Evolutionary conservation across 2,113 vertebrate species (phyloP), one percentile per base, ranked within the genome.

Genomic region (Phrynosoma blainvillii): DNA sequence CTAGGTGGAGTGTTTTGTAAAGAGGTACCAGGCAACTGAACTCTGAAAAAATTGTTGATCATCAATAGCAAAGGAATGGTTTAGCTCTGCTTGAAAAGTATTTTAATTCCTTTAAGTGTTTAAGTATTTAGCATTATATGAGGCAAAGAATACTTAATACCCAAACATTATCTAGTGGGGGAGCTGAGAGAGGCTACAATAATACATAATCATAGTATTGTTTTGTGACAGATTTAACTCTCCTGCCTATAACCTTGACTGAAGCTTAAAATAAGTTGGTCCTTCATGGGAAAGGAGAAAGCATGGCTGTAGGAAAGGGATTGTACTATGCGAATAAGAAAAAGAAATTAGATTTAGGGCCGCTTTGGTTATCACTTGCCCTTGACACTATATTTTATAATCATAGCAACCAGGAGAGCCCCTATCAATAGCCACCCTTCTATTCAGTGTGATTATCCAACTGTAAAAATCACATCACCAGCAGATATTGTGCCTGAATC

Each of bases 341-440:
- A 73, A 65, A 42, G 56, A 42, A 1, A 20, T 7, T 42, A 87
- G 71, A 76, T 40, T 42, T 71, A 52, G 40, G 71, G 71, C 56
- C 82, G 59, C 79, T 87, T 82, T 87, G 56, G 71, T 82, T 87
- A 52, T 56, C 71, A 20, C 42, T 70, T 82, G 79, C 71, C 47
- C 30, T 80, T 83, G 80, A 36, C 65, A 30, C 3, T 0, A 88
- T 89, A 42, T 68, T 23, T 79, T 77, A 12, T 2, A 36, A 68
- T 85, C 74, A 78, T 52, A 0, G 0, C 40, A 11, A 52, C 83
- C 86, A 89, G 14, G 11, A 12, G 77, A 66, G 82, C 23, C 16
- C 75, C n/a, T 18, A 23, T 80, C 36, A 73, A 4, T 14, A 89
- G 66, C n/a, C n/a, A 62, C 75, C 7, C 13, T 73, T 66, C 7